Percentiles rank a stretch among this genome's conserved stretches.
These are phyloP conservation scores for Podotricha telesiphe DNA, from an alignment of 2,888 invertebrate species.

Conservation along the genomic window DNA sequence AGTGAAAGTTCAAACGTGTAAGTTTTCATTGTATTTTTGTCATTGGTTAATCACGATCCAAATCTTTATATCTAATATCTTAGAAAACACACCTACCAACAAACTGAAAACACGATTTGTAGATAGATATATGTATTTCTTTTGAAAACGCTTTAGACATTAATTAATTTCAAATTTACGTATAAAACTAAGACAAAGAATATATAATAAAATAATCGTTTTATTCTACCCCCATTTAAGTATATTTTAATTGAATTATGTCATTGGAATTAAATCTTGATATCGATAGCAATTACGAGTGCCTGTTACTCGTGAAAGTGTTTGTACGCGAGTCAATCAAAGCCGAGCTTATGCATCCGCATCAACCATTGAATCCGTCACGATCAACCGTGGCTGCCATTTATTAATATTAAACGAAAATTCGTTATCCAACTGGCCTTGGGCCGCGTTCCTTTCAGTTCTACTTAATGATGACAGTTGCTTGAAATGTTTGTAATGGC, in stretches of 20 bases:
- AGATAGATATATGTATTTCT: not conserved
- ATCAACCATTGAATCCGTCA: conserved; percentile 70
- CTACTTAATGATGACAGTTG: conserved; percentile 80
- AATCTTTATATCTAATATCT: conserved; percentile 72
- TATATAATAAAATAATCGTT: not conserved
- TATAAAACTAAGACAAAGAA: not conserved
- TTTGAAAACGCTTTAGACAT: not conserved
- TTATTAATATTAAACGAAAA: conserved; percentile 82
- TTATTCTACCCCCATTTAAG: not conserved
- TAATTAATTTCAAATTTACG: not conserved
- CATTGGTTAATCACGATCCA: conserved; percentile 71
- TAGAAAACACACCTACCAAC: conserved; percentile 68
- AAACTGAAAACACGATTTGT: conserved; percentile 68
- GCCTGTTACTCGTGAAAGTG: conserved; percentile 64
- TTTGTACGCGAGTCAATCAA: conserved; percentile 55
- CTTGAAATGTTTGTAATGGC: conserved; percentile 70
- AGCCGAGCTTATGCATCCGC: conserved; percentile 65
- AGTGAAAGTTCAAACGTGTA: conserved; percentile 72
- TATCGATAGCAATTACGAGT: conserved; percentile 29
- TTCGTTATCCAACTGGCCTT: conserved; percentile 82
- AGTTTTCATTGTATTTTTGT: conserved; percentile 75
- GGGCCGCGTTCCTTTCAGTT: conserved; percentile 79
- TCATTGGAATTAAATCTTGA: conserved; percentile 5
- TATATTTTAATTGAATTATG: conserved; percentile 2
- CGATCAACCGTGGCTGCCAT: conserved; percentile 74